A percentile compares a stretch with the other conserved stretches of the same genome.
Evolutionary conservation across 1,140 invertebrate genomes (phyloP).

Genomic region (Anastrepha obliqua): DNA sequence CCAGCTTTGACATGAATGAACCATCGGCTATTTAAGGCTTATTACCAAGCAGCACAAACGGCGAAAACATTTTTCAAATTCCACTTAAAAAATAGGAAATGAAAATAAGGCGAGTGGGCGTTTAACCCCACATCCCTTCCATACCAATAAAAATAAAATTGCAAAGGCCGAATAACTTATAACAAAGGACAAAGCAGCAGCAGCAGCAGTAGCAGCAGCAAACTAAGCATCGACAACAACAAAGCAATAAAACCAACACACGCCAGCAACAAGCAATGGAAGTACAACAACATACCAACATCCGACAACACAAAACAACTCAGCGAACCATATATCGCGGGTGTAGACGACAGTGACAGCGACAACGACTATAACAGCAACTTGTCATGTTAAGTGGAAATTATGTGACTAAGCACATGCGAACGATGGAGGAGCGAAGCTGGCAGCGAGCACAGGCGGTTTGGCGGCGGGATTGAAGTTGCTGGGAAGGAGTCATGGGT

Average conservation of each 20-base stretch:
- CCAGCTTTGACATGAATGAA: background rate
- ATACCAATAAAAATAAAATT: background rate
- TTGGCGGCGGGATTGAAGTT: background rate
- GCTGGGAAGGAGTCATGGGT: background rate
- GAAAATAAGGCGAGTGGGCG: background rate
- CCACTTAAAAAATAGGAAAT: conserved; percentile 15
- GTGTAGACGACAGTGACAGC: conserved; percentile 41
- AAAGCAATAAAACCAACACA: background rate
- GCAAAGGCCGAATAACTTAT: background rate
- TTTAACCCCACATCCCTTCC: background rate
- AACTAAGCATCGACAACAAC: background rate
- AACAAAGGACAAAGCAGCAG: background rate
- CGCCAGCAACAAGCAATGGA: background rate
- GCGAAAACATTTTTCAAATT: conserved; percentile 43
- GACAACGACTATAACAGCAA: conserved; percentile 49
- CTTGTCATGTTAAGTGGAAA: conserved; percentile 53
- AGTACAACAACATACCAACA: conserved; percentile 28
- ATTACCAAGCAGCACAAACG: conserved; percentile 17
- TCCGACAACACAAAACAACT: conserved; percentile 7
- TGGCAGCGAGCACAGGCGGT: background rate
- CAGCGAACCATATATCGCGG: background rate
- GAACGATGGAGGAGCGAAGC: background rate
- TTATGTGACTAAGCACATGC: conserved; percentile 51
- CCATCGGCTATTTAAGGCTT: conserved; percentile 26
- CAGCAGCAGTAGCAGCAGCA: too few species aligned